Evolutionary conservation across 2,113 vertebrate genomes (phyloP), one percentile per base, ranked within the genome.

Genomic region (Lipophrys pholis): DNA sequence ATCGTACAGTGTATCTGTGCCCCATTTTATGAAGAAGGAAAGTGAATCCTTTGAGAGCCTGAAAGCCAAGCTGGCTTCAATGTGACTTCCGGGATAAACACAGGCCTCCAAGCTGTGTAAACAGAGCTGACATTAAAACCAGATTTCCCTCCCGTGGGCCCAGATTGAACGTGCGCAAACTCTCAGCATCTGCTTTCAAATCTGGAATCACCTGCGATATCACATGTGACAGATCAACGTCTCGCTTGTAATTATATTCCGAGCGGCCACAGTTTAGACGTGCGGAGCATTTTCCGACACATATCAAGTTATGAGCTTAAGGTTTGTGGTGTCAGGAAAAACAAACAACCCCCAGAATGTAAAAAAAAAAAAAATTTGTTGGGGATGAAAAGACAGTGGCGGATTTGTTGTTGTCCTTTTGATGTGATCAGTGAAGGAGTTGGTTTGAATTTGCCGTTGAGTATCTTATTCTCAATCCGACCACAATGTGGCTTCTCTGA

Each of bases 31-130:
- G 39, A 66, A 60, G 40, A 77, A 58, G 45, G 7, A 66, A 56
- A 55, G 60, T 12, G 36, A 79, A 53, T 54, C 9, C 39, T 61
- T 56, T 66, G 17, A 48, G 40, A n/a, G 14, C 55, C 38, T 42
- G 52, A 76, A 78, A 58, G 60, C 40, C 58, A 63, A 76, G 16
- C 46, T 55, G 68, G 36, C 49, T 61, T 53, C 39, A 54, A 55
- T 15, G 17, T 17, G 51, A 56, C 50, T 78, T 76, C 67, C 40
- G 46, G 53, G 63, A 56, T 68, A 59, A 86, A 80, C 62, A 75
- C 78, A 53, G 43, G 42, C 36, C 45, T 65, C 53, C 77, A 77
- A 82, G 83, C 83, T 89, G 84, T 83, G 73, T 68, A 66, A 84
- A 79, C 76, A 88, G 49, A 75, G 61, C 50, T 59, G 49, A 69